Evolutionary conservation across 2,888 invertebrate genomes (phyloP).

Genomic region (Leptura quadrifasciata): DNA sequence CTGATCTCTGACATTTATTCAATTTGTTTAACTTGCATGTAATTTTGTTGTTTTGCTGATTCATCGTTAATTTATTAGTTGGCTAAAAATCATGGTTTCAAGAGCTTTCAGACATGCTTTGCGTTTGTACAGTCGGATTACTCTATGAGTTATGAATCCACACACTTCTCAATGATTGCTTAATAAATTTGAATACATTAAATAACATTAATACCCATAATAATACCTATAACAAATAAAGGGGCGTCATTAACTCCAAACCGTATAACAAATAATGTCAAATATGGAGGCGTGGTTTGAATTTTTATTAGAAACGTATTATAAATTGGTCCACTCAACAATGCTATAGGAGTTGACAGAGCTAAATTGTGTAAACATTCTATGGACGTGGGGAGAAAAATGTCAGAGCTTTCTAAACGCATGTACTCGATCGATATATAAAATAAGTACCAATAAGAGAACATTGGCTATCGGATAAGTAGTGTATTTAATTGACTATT

Average conservation of each 20-base stretch:
- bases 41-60: no score
- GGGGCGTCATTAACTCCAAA: slow-evolving; percentile 33
- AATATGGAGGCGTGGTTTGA: slow-evolving; percentile 39
- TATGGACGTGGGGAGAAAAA: slow-evolving; percentile 21
- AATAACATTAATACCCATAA: slow-evolving; percentile 30
- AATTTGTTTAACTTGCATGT: no score
- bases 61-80: no score
- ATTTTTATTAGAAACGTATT: slow-evolving; percentile 37
- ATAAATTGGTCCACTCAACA: slow-evolving; percentile 39
- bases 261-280: slow-evolving; percentile 23
- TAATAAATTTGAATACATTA: slow-evolving; percentile 9
- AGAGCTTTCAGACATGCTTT: neutral
- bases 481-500: neutral
- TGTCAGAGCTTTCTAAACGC: slow-evolving; percentile 14
- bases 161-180: neutral
- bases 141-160: neutral
- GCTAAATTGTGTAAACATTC: slow-evolving; percentile 37
- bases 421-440: slow-evolving; percentile 13
- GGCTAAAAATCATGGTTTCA: no score
- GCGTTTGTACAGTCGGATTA: neutral
- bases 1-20: no score
- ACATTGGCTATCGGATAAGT: neutral
- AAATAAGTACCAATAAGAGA: slow-evolving; percentile 2
- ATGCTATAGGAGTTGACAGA: slow-evolving; percentile 39
- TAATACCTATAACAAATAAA: slow-evolving; percentile 40